These are phyloP conservation scores for Phalacrocorax pelagicus DNA, from an alignment of 2,113 vertebrate genomes.

Conservation along the genomic window DNA sequence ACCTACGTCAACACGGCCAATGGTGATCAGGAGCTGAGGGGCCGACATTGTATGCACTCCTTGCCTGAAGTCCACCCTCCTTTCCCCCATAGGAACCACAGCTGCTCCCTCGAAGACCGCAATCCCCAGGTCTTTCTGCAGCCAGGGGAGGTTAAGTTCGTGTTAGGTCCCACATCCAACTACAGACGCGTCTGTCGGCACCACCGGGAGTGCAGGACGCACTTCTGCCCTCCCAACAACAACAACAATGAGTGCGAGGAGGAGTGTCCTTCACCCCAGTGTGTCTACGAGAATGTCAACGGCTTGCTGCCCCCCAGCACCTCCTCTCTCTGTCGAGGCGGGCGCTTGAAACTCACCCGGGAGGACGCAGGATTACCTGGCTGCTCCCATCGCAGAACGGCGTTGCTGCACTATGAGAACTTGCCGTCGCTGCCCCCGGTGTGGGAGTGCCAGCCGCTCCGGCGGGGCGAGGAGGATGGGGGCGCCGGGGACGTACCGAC, in stretches of 20 bases:
- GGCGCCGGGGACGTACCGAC: conserved; percentile 77
- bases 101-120: conserved; percentile 83
- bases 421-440: conserved; percentile 91
- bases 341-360: conserved; percentile 77
- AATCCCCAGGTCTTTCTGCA: conserved; percentile 92
- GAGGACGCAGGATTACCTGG: conserved; percentile 63
- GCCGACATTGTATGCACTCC: conserved; percentile 89
- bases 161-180: conserved; percentile 87
- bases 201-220: neutral
- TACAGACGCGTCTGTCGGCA: conserved; percentile 72
- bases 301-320: conserved; percentile 70
- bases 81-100: conserved; percentile 79
- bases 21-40: conserved; percentile 86
- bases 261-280: conserved; percentile 80
- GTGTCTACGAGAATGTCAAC: conserved; percentile 91
- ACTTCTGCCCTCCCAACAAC: conserved; percentile 70
- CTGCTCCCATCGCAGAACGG: conserved; percentile 81
- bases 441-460: conserved; percentile 89
- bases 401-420: conserved; percentile 96
- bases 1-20: conserved; percentile 95
- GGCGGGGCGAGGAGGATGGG: conserved; percentile 76
- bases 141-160: conserved; percentile 93
- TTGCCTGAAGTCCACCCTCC: conserved; percentile 87
- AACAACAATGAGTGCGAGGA: conserved; percentile 81
- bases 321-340: conserved; percentile 36